phyloP scores from a whole-genome alignment of 2,113 vertebrate genomes.

The Pomatostomus ruficeps region DNA sequence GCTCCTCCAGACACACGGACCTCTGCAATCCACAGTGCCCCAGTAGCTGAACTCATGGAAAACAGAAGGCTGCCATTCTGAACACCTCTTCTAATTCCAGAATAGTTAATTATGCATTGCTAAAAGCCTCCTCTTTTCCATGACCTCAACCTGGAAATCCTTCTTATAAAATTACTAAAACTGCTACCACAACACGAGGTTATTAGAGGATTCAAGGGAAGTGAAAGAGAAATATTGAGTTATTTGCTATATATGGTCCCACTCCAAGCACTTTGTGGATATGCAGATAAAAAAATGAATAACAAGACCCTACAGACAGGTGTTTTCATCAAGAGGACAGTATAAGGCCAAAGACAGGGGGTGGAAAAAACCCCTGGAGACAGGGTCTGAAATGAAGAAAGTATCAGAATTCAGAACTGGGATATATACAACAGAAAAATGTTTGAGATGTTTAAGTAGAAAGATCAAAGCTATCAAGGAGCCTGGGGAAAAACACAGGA shows the following conservation, averaged over 20 bases:
- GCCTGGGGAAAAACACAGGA: not conserved
- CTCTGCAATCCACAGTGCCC: not conserved
- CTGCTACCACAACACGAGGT: not conserved
- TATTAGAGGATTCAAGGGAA: not conserved
- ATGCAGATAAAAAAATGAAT: not conserved
- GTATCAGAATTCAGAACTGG: not conserved
- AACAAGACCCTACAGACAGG: not conserved
- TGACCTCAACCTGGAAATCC: not conserved
- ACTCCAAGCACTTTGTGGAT: not conserved
- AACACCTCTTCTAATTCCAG: not conserved
- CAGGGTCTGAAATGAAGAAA: not conserved
- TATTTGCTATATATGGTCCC: not conserved
- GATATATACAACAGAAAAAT: not conserved
- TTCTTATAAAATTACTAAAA: not conserved
- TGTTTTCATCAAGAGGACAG: not conserved
- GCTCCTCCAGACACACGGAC: not conserved
- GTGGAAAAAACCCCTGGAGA: fast-evolving
- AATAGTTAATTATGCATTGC: not conserved
- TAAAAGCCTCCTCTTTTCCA: not conserved
- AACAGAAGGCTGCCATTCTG: not conserved
- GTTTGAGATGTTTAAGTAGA: not conserved
- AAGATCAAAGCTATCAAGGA: not conserved
- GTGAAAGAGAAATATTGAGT: not conserved
- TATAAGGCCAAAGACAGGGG: not conserved
- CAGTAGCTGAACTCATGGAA: not conserved